Evolutionary conservation across 2,113 vertebrate species (phyloP).

Genomic region (Apteryx mantelli): DNA sequence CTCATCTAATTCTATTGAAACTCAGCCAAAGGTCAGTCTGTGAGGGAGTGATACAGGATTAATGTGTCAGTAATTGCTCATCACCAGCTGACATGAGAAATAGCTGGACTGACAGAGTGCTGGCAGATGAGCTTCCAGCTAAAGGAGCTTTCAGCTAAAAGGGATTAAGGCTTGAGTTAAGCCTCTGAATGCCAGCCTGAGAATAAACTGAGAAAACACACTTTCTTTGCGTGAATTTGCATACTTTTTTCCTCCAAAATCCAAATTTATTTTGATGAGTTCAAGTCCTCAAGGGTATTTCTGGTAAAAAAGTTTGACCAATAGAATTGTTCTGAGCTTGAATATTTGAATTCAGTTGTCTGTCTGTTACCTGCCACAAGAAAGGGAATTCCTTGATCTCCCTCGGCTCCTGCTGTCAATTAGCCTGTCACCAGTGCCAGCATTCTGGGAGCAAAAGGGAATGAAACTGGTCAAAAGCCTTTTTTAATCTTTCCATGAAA

Average conservation of each 20-base stretch:
- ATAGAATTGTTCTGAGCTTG: not conserved
- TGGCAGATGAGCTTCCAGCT: conserved; percentile 48
- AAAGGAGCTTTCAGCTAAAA: conserved; percentile 54
- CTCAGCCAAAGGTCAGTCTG: conserved; percentile 50
- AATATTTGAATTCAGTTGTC: not conserved
- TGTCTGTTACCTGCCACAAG: not conserved
- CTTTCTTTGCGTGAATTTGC: not conserved
- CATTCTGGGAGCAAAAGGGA: not conserved
- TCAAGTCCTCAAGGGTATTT: not conserved
- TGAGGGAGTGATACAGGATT: conserved; percentile 40
- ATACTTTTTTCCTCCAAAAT: not conserved
- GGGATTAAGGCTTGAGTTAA: conserved; percentile 50
- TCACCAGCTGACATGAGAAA: conserved; percentile 53
- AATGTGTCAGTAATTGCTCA: conserved; percentile 68
- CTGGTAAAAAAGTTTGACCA: not conserved
- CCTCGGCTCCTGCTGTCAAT: not conserved
- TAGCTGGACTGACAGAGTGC: conserved; percentile 1
- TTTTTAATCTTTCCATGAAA: not conserved
- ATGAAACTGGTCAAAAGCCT: not conserved
- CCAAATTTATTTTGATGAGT: not conserved
- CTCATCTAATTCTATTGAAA: conserved; percentile 20
- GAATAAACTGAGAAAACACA: not conserved
- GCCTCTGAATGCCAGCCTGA: not conserved
- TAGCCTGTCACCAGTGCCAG: not conserved
- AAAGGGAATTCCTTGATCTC: not conserved